Base-by-base conservation (phyloP, 1,140 invertebrate species). In the Apis cerana region DNA sequence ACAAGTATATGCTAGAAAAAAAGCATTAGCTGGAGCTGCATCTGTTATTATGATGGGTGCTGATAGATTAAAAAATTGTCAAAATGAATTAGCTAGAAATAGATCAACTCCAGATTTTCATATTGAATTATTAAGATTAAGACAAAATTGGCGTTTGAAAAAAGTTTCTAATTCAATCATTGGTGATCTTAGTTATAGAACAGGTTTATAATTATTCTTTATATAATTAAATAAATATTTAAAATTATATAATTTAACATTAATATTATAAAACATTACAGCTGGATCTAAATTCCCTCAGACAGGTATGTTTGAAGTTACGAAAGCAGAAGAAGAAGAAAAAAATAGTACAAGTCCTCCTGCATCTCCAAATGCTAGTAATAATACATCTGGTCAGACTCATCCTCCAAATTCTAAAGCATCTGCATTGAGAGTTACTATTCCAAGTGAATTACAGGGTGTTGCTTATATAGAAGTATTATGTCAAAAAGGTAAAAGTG, bases 81-180 rank as follows among this genome's bases (percentile, higher is more conserved):
- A 97, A 89, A 97, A 96, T 83, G 97, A 98, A 93, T 96, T 97
- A 82, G 95, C 96, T 0, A 96, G 96, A 90, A 97, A 96, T 65
- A 95, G 97, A 68, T 95, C 96, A 10, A 96, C 95, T 83, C 96
- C 97, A 15, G 98, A 99, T 92, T 99, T 99, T 92, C 98, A 99
- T 91, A 97, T 98, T 84, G 98, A 99, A 92, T 93, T 99, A 67
- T 91, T 99, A 2, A 95, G 97, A 82, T 94, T 99, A 59, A 94
- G 98, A 69, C 98, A 99, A 91, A 99, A 98, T 89, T 99, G 98
- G 98, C 95, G 98, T 77, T 92, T 99, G 4, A 99, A 99, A 92
- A 99, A 99, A 95, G 97, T 99, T 1, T 98, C 97, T 0, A 99
- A 98, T 91, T 97, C 97, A 0, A 99, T 99, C 85, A 97, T 99